Conservation (phyloP, 2,888 invertebrate species). For the Colletes collaris region DNA sequence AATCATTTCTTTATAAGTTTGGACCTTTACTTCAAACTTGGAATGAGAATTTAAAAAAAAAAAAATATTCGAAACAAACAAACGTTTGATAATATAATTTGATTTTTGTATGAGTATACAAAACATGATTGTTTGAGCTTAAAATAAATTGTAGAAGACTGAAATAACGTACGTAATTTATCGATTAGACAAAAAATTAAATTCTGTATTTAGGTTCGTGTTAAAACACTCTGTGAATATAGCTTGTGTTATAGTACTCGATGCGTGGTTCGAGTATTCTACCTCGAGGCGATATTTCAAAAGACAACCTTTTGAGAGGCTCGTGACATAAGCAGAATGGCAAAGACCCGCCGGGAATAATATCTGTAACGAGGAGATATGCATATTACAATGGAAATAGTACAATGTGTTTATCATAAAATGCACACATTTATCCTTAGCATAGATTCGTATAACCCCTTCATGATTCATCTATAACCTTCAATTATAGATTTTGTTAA, state of each 20-base stretch:
- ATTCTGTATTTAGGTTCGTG: slow-evolving; percentile 23
- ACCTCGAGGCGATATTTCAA: slow-evolving; percentile 56
- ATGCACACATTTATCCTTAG: background rate
- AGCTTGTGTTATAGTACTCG: slow-evolving; percentile 26
- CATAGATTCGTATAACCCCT: background rate
- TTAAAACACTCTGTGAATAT: slow-evolving; percentile 28
- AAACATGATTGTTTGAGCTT: too few relatives aligned
- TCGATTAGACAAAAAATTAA: background rate
- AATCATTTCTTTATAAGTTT: too few relatives aligned
- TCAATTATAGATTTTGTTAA: too few relatives aligned
- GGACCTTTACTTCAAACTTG: too few relatives aligned
- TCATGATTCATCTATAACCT: too few relatives aligned
- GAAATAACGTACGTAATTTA: too few relatives aligned
- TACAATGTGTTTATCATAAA: slow-evolving; percentile 4
- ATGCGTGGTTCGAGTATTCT: slow-evolving; percentile 34
- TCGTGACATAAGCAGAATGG: slow-evolving; percentile 38
- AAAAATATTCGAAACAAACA: too few relatives aligned
- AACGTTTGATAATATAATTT: too few relatives aligned
- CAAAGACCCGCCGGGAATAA: slow-evolving; percentile 22
- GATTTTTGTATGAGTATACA: too few relatives aligned
- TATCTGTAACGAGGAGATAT: slow-evolving; percentile 33
- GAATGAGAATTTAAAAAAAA: too few relatives aligned
- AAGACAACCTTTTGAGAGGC: slow-evolving; percentile 48
- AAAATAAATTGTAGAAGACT: too few relatives aligned
- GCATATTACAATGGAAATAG: slow-evolving; percentile 19